phyloP scores from a whole-genome alignment of 2,888 invertebrate species.

The Andrena minutula region DNA sequence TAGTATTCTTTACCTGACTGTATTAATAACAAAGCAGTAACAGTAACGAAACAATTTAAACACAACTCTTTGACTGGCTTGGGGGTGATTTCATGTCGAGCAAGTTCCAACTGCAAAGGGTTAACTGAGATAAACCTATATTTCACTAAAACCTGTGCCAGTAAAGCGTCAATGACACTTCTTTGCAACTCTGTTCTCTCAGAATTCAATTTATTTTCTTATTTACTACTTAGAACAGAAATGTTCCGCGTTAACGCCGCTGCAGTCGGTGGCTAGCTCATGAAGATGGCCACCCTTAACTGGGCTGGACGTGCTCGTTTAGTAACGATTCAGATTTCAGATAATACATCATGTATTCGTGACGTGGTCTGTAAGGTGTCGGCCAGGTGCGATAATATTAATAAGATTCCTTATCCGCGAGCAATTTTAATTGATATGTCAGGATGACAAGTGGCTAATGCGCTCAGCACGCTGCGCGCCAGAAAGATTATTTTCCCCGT shows the following conservation, averaged over 20 bases:
- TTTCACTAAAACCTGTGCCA: no score
- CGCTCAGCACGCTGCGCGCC: slow-evolving; percentile 19
- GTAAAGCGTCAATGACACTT: no score
- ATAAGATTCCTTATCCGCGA: slow-evolving; percentile 57
- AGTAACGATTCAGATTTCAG: slow-evolving; percentile 63
- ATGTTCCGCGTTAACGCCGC: not conserved
- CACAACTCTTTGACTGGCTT: no score
- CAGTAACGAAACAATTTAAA: no score
- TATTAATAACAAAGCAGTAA: no score
- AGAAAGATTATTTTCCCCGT: slow-evolving; percentile 20
- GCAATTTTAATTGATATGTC: slow-evolving; percentile 71
- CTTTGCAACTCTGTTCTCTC: no score
- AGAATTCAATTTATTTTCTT: no score
- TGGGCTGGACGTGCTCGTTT: slow-evolving; percentile 34
- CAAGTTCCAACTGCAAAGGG: no score
- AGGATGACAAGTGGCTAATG: slow-evolving; percentile 69
- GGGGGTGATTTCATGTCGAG: no score
- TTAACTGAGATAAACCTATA: no score
- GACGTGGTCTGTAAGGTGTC: slow-evolving; percentile 36
- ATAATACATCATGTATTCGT: slow-evolving; percentile 49
- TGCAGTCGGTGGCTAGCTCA: not conserved
- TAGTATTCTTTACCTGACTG: no score
- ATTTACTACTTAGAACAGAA: no score
- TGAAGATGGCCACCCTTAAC: slow-evolving; percentile 19
- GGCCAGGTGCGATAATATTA: slow-evolving; percentile 62